Evolutionary conservation across 2,113 vertebrate genomes (phyloP).

Genomic region (Shinisaurus crocodilurus): DNA sequence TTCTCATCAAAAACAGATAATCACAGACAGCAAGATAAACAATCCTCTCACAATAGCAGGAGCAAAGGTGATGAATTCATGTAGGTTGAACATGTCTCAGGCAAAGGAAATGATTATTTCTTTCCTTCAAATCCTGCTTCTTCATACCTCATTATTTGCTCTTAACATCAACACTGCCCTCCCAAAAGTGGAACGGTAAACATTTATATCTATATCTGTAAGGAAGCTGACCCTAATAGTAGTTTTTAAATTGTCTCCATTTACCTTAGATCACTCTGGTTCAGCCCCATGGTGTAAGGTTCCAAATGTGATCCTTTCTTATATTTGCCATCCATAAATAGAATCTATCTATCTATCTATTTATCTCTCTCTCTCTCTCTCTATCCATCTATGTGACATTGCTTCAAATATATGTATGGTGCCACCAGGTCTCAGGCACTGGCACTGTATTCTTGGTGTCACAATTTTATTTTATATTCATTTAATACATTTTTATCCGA

Average conservation of each 20-base stretch:
- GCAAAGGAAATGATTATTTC: conserved; percentile 4
- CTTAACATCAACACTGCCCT: neutral
- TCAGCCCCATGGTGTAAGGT: neutral
- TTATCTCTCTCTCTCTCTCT: too few species aligned
- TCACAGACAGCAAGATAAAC: conserved; percentile 18
- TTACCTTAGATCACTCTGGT: neutral
- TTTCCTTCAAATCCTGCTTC: neutral
- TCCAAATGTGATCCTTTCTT: neutral
- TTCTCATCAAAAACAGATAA: conserved; percentile 40
- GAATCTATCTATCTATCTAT: too few species aligned
- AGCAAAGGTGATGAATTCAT: conserved; percentile 1
- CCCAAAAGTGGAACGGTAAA: neutral
- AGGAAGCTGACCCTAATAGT: neutral
- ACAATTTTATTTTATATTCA: neutral
- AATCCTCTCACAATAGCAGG: conserved; percentile 1
- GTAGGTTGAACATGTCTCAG: neutral
- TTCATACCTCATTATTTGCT: conserved; percentile 8
- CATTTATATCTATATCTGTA: too few species aligned
- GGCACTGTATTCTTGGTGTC: too few species aligned
- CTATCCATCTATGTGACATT: too few species aligned
- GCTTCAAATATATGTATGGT: too few species aligned
- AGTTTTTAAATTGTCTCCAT: neutral
- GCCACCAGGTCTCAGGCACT: too few species aligned
- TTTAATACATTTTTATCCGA: neutral
- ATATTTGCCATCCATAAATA: neutral